Conservation (phyloP, 2,888 invertebrate genomes). For the Polymixis lichenea region DNA sequence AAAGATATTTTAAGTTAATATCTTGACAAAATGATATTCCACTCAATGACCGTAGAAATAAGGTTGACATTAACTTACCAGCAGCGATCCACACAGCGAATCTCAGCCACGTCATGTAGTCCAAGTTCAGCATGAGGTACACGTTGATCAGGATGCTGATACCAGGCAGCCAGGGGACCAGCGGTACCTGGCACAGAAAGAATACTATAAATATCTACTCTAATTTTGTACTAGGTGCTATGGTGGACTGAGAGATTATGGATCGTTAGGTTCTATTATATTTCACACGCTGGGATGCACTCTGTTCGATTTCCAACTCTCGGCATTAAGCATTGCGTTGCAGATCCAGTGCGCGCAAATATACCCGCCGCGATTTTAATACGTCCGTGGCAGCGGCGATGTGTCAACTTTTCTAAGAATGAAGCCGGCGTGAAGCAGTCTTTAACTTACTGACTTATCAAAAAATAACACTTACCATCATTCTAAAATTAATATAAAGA, state of each 20-base stretch:
- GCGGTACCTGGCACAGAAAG: slow-evolving; percentile 92
- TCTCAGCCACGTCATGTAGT: slow-evolving; percentile 95
- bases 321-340: too few species aligned
- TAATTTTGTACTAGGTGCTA: neutral
- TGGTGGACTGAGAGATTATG: neutral
- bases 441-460: too few species aligned
- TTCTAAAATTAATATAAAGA: too few species aligned
- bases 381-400: too few species aligned
- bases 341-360: too few species aligned
- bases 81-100: slow-evolving; percentile 96
- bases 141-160: slow-evolving; percentile 96
- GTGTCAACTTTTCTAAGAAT: too few species aligned
- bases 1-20: neutral
- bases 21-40: neutral
- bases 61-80: slow-evolving; percentile 89
- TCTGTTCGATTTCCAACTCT: too few species aligned
- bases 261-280: neutral
- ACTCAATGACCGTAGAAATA: fast-evolving
- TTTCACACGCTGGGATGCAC: too few species aligned
- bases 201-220: neutral
- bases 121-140: slow-evolving; percentile 94
- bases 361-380: too few species aligned
- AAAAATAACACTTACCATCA: too few species aligned
- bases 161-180: slow-evolving; percentile 95
- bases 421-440: too few species aligned